phyloP scores from a whole-genome alignment of 2,797 vertebrate genomes.

The Lacerta agilis region DNA sequence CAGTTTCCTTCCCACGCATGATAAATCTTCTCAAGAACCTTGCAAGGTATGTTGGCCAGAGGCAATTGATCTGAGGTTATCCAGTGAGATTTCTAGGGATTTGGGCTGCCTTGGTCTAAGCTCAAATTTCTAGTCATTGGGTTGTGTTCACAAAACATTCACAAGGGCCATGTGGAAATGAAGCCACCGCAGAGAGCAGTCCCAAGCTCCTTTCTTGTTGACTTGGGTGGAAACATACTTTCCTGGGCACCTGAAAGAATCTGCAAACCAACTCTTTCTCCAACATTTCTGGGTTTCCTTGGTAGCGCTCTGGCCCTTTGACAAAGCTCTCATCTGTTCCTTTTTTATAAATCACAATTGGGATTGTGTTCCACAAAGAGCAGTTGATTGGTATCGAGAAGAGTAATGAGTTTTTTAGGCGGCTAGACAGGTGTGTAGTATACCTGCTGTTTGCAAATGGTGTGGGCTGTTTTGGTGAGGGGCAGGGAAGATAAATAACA shows the following conservation, averaged over 20 bases:
- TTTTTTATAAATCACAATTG: constrained; percentile 5
- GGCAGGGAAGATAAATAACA: constrained; percentile 9
- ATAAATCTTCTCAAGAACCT: neutral
- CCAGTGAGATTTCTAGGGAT: too few species aligned
- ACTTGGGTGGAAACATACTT: too few species aligned
- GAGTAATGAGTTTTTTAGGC: neutral
- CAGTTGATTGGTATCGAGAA: constrained; percentile 5
- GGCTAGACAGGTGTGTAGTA: constrained; percentile 50
- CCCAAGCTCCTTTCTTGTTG: too few species aligned
- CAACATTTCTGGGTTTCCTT: neutral
- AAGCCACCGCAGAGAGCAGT: too few species aligned
- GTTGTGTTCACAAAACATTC: too few species aligned
- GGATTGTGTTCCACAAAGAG: constrained; percentile 10
- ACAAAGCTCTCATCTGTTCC: constrained; percentile 6
- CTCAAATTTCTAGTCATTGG: too few species aligned
- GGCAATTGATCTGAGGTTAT: neutral
- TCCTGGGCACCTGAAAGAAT: too few species aligned
- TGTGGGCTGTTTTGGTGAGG: neutral
- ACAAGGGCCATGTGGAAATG: too few species aligned
- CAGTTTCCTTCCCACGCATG: neutral
- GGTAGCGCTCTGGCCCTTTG: neutral
- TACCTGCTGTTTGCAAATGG: constrained; percentile 61
- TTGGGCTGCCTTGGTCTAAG: too few species aligned
- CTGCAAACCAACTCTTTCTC: neutral
- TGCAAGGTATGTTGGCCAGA: neutral